Evolutionary conservation across 2,888 invertebrate genomes (phyloP), one percentile per base, ranked within the genome.

Genomic region (Amorpha juglandis): DNA sequence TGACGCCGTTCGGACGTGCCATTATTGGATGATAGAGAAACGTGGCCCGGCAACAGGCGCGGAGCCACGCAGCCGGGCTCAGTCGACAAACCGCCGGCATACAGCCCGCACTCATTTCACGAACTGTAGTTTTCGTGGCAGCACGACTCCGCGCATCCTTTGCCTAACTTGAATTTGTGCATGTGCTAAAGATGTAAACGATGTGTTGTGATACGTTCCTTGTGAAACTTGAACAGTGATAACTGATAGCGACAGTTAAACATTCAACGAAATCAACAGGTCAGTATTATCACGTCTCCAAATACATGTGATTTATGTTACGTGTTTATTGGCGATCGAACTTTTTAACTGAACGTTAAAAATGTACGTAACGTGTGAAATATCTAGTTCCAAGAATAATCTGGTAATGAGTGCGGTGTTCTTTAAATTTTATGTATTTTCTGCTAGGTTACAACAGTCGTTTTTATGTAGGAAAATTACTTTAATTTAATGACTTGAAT

Each of bases 41-140:
- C 68, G 76, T 76, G 79, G 73, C 86, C 83, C 83, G 82, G 89
- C 86, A 88, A 88, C 86, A 85, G 83, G 86, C 88, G 78, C 42
- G 42, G 14, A 70, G 68, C 64, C 52, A 71, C 77, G 72, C 72
- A 73, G 75, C 66, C 69, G 64, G 63, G 65, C 68, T 72, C 81
- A 82, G 82, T 81, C 69, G 68, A 67, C 69, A 70, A 72, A 63
- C 63, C 70, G 72, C 69, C 69, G 73, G 69, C 71, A 69, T 71
- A 70, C 74, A 69, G 74, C 64, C 64, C 70, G 71, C 70, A 77
- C 74, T 74, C 69, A 69, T 53, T 47, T 50, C 62, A 48, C 53
- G 66, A 55, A 73, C 70, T 66, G 75, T 76, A 70, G 75, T 78
- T 74, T 71, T 74, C 78, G 79, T 71, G 38, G 58, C 1, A 38